Evolutionary conservation across 2,797 vertebrate genomes (phyloP), one percentile per base, ranked within the genome.

Genomic region (Sebastes trivittatus): DNA sequence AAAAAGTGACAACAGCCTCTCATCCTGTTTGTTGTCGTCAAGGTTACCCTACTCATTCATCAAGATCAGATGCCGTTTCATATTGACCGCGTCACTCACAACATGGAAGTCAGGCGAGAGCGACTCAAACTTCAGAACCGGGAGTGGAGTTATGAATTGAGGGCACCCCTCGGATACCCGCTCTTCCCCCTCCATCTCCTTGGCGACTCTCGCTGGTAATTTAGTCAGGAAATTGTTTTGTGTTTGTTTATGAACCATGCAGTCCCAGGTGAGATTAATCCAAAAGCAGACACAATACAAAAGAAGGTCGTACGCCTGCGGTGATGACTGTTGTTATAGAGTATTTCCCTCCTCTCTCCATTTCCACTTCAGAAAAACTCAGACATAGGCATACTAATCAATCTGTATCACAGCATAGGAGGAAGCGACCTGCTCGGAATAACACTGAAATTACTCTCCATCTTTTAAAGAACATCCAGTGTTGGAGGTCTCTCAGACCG

Each of bases 221-320:
- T 89, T 89, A 91, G 87, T 87, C 75, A 55, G 89, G 87, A 92
- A 91, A 94, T 93, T 88, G 88, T 91, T 93, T 92, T 83, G 89
- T 90, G 87, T 92, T 91, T 93, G 89, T 92, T 93, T 92, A 89
- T 91, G 89, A 93, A 91, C 77, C 89, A 73, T 90, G 77, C 76
- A 86, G 81, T 91, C 90, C 87, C 89, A 89, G 86, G 85, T 88
- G 90, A 90, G 84, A 93, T 93, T 84, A 91, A 89, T 91, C 85
- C 81, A 77, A 87, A 77, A 59, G 77, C 86, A 81, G 69, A 87
- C 77, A 52, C 79, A 56, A 63, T 60, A 83, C 63, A 81, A 77
- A 75, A 81, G 81, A 90, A 82, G 90, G 88, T 87, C 59, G 36
- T 63, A 59, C 23, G 25, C 68, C 52, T 23, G 52, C 62, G 6